Base-by-base conservation (phyloP, 1,140 invertebrate species). In the Sarcophaga peregrina region DNA sequence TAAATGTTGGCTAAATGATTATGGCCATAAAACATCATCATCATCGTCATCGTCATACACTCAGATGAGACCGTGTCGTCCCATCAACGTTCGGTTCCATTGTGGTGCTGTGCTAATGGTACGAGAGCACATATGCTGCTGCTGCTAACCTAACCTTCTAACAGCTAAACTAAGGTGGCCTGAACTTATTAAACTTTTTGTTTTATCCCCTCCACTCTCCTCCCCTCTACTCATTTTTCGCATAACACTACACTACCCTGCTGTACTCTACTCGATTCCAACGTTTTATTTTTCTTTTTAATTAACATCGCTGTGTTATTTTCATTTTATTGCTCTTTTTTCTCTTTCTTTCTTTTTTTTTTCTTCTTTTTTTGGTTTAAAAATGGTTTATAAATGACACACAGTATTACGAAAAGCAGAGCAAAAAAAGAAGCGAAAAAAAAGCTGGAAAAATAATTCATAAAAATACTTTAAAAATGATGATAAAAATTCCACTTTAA, bases 1-100 rank as follows among this genome's bases (percentile, higher is more conserved):
- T 58, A 58, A 58, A 58, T 58, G 54, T 58, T 58, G 25, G 54
- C 54, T 58, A 58, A 58, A 58, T 58, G 54, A 15, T 58, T 58
- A 58, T 58, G 54, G 54, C n/a, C n/a, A n/a, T 58, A 58, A 58
- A 58, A n/a, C 15, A n/a, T n/a, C 54, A 58, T n/a, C 54, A 58
- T n/a, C 54, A n/a, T 37, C 25, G 4, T 37, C 25, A 37, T 37
- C 25, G 25, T 37, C 25, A 37, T 37, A 37, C 25, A 37, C 25
- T 37, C 25, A 37, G 25, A 37, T 37, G 25, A 37, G 25, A 37
- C 25, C 25, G 25, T 37, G 4, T 37, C 25, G 4, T 37, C 25
- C 25, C 25, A 37, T 37, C 25, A 37, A 37, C 25, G 25, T 37
- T 37, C 25, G 25, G 25, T 37, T 37, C 25, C 25, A 37, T 37